Conservation (phyloP, 2,888 invertebrate species). For the Drosophila recens region DNA sequence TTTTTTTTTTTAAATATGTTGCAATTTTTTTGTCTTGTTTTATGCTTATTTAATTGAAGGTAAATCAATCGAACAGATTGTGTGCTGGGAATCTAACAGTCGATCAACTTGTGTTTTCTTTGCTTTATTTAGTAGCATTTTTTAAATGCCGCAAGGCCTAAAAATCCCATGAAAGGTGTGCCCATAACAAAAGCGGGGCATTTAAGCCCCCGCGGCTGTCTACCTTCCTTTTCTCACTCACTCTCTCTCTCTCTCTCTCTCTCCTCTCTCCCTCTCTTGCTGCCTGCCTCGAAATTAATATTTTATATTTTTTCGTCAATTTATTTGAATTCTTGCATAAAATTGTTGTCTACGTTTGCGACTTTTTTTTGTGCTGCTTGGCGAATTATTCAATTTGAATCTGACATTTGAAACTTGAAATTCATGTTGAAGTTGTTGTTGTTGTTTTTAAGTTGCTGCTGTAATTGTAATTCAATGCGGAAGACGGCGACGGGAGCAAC, state of each 20-base stretch:
- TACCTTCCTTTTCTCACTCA: not conserved
- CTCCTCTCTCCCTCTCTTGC: not conserved
- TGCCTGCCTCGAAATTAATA: constrained; percentile 20
- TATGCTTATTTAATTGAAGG: too few relatives aligned
- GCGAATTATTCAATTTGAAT: constrained; percentile 57
- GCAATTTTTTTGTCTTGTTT: not conserved
- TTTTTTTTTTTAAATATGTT: too few relatives aligned
- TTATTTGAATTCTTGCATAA: constrained; percentile 14
- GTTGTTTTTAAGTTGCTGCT: constrained; percentile 27
- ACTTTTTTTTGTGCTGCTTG: constrained; percentile 18
- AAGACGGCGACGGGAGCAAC: constrained; percentile 47
- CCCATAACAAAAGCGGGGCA: constrained; percentile 52
- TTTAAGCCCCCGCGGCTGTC: constrained; percentile 39
- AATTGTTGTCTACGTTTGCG: constrained; percentile 12
- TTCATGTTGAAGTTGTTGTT: constrained; percentile 51
- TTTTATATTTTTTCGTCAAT: constrained; percentile 2
- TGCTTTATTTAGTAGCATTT: constrained; percentile 52
- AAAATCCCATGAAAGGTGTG: constrained; percentile 50
- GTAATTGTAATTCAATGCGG: constrained; percentile 83
- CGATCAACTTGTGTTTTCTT: not conserved
- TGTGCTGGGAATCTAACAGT: not conserved
- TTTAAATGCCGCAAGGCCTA: constrained; percentile 54
- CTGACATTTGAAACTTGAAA: constrained; percentile 78
- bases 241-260: not conserved
- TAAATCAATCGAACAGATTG: not conserved